phyloP scores from a whole-genome alignment of 2,888 invertebrate genomes.

The Ophraella communa region DNA sequence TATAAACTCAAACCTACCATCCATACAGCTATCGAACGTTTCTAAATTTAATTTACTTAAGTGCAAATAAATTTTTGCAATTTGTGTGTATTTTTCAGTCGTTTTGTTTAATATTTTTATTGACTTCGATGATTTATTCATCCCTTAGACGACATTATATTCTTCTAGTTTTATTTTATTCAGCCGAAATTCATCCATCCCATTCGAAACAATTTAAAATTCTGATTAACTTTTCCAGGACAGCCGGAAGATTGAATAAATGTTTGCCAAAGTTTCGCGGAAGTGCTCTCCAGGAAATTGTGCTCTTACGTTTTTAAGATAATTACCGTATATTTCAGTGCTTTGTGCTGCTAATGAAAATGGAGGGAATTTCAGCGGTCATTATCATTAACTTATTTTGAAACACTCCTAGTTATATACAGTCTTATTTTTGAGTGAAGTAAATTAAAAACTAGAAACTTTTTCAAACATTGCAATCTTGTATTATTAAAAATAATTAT shows the following conservation, averaged over 20 bases:
- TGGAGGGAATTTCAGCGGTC: background rate
- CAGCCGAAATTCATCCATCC: background rate
- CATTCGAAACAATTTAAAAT: slow-evolving; percentile 14
- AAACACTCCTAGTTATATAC: too few species aligned
- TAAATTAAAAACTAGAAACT: too few species aligned
- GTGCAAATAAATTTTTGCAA: too few species aligned
- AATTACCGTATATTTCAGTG: slow-evolving; percentile 10
- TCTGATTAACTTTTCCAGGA: slow-evolving; percentile 16
- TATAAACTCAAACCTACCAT: too few species aligned
- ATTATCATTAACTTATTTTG: background rate
- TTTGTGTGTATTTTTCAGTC: too few species aligned
- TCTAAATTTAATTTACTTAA: too few species aligned
- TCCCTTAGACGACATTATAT: background rate
- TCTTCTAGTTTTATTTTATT: background rate
- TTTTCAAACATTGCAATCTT: too few species aligned
- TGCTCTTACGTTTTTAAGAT: slow-evolving; percentile 10
- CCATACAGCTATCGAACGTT: too few species aligned
- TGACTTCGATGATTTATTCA: background rate
- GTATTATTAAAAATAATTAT: too few species aligned
- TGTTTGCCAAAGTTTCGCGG: slow-evolving; percentile 16
- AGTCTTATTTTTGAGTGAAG: too few species aligned
- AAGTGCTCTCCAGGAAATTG: slow-evolving; percentile 19
- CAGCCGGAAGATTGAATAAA: slow-evolving; percentile 18
- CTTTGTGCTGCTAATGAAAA: slow-evolving; percentile 3
- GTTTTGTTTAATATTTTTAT: too few species aligned